Conservation (phyloP, 2,888 invertebrate species). For the Zele albiditarsus region DNA sequence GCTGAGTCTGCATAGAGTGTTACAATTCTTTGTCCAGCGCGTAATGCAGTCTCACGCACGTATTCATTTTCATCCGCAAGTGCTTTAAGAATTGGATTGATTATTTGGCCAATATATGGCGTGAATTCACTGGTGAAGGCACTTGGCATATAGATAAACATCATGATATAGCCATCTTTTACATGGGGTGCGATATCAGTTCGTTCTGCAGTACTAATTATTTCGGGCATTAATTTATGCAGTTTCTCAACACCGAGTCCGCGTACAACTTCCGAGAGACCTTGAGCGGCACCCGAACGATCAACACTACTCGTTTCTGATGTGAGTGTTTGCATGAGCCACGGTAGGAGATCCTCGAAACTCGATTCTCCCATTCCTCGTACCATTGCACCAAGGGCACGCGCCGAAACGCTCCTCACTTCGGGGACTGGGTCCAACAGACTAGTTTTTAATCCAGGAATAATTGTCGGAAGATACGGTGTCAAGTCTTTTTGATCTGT, state of each 20-base stretch:
- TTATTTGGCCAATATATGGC: conserved; percentile 96
- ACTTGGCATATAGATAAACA: conserved; percentile 99
- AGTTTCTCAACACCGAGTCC: conserved; percentile 96
- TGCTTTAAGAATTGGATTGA: conserved; percentile 97
- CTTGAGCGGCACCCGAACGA: conserved; percentile 96
- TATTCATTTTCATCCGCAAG: conserved; percentile 99
- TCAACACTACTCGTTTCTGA: conserved; percentile 97
- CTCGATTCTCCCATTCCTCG: conserved; percentile 97
- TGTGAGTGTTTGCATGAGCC: conserved; percentile 98
- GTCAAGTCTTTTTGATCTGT: conserved; percentile 98
- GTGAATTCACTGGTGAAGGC: conserved; percentile 97
- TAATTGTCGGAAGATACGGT: conserved; percentile 96
- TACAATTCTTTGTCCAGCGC: conserved; percentile 97
- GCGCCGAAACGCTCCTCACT: conserved; percentile 93
- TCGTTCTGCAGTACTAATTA: conserved; percentile 94
- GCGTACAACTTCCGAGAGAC: conserved; percentile 97
- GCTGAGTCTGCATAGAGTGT: conserved; percentile 97
- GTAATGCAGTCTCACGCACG: conserved; percentile 96
- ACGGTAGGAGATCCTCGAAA: conserved; percentile 96
- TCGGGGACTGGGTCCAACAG: conserved; percentile 98
- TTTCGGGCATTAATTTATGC: conserved; percentile 97
- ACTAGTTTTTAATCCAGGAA: conserved; percentile 96
- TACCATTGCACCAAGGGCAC: conserved; percentile 98
- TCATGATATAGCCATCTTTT: conserved; percentile 99
- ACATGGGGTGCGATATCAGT: conserved; percentile 96